Evolutionary conservation across 2,888 invertebrate species (phyloP).

Genomic region (Orchesellides sinensis): DNA sequence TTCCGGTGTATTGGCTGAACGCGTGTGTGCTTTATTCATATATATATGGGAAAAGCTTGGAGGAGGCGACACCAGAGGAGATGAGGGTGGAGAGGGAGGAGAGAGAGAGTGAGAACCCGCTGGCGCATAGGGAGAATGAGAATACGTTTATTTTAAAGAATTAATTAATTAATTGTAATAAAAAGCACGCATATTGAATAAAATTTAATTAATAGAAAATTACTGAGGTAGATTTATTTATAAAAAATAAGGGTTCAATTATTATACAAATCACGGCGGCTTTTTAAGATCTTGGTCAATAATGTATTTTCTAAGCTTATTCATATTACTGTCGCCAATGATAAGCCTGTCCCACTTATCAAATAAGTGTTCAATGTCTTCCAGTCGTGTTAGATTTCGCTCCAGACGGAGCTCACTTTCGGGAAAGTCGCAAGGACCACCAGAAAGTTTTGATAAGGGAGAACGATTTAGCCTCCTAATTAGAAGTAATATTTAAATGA

Average conservation of each 20-base stretch:
- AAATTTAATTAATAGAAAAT: too few relatives aligned
- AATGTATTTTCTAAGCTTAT: constrained; percentile 5
- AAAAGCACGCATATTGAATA: too few relatives aligned
- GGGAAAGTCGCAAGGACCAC: constrained; percentile 46
- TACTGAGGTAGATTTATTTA: too few relatives aligned
- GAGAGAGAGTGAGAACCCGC: constrained; percentile 78
- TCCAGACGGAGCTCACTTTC: constrained; percentile 52
- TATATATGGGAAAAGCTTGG: constrained; percentile 79
- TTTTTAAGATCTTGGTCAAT: too few relatives aligned
- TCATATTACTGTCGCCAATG: constrained; percentile 24
- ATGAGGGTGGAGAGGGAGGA: constrained; percentile 79
- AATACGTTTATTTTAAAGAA: too few relatives aligned
- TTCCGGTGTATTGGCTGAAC: constrained; percentile 82
- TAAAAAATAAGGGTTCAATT: too few relatives aligned
- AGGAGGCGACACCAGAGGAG: constrained; percentile 79
- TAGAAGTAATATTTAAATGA: too few relatives aligned
- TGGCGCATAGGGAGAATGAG: constrained; percentile 77
- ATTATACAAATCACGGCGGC: too few relatives aligned
- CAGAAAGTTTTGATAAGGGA: neutral
- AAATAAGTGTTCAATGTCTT: constrained; percentile 11
- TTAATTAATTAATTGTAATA: too few relatives aligned
- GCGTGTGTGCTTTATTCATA: constrained; percentile 79
- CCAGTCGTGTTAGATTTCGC: neutral
- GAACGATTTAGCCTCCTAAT: neutral
- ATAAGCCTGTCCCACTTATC: constrained; percentile 22